These are phyloP conservation scores for Drosophila pseudotakahashii DNA, from an alignment of 2,888 invertebrate species.

Conservation along the genomic window DNA sequence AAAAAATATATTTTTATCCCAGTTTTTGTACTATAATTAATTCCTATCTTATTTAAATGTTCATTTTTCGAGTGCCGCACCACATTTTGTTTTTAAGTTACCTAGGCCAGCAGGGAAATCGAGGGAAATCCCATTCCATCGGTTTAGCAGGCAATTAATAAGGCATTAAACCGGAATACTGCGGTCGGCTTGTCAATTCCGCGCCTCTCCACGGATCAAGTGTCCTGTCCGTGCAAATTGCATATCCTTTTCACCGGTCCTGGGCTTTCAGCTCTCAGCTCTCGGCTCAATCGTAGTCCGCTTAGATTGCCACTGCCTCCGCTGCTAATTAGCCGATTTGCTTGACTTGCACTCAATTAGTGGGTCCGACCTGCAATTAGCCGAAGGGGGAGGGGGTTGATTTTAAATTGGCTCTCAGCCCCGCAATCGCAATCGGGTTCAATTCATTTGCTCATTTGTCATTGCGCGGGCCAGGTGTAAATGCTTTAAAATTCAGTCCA, in stretches of 20 bases:
- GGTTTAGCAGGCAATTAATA: conserved; percentile 42
- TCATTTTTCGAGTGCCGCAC: too few species aligned
- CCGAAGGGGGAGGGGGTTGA: conserved; percentile 10
- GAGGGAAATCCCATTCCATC: neutral
- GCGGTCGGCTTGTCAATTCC: conserved; percentile 9
- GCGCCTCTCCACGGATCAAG: conserved; percentile 26
- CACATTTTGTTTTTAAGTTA: neutral
- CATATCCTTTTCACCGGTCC: conserved; percentile 54
- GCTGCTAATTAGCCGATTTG: conserved; percentile 64
- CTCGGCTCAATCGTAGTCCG: conserved; percentile 40
- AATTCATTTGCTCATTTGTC: conserved; percentile 39
- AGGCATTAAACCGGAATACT: conserved; percentile 35
- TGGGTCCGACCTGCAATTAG: conserved; percentile 62
- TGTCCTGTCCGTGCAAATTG: conserved; percentile 54
- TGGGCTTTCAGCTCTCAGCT: too few species aligned
- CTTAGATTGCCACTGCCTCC: conserved; percentile 55
- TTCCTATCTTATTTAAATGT: too few species aligned
- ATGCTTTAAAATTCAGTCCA: conserved; percentile 52
- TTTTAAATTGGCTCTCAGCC: conserved; percentile 28
- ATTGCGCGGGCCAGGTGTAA: conserved; percentile 49
- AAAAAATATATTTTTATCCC: too few species aligned
- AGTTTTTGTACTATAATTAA: too few species aligned
- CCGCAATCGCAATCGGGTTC: conserved; percentile 4
- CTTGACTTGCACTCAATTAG: conserved; percentile 69
- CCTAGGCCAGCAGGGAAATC: neutral